Conservation (phyloP, 1,140 invertebrate species). For the Atta colombica region DNA sequence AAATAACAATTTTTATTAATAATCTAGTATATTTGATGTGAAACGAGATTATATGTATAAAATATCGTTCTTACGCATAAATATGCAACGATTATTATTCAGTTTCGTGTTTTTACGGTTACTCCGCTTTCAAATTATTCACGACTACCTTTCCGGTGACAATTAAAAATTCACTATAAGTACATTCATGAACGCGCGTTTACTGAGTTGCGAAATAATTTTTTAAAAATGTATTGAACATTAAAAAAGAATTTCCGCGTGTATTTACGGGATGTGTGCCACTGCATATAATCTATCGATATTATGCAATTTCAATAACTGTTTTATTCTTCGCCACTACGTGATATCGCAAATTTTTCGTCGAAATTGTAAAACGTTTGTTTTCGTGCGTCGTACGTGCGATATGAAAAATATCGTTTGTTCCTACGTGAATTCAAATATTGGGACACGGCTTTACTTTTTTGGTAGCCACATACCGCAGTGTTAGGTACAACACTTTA, state of each 20-base stretch:
- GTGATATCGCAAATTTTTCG: slow-evolving; percentile 56
- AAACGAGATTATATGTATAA: slow-evolving; percentile 30
- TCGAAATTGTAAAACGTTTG: slow-evolving; percentile 50
- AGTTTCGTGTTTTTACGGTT: slow-evolving; percentile 40
- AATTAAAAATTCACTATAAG: slow-evolving; percentile 46
- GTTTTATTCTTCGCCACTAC: slow-evolving; percentile 33
- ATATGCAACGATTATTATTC: slow-evolving; percentile 34
- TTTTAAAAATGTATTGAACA: slow-evolving; percentile 27
- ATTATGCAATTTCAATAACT: slow-evolving; percentile 59
- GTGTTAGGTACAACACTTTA: slow-evolving; percentile 50
- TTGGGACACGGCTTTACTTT: slow-evolving; percentile 56
- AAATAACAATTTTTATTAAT: slow-evolving; percentile 14
- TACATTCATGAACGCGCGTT: slow-evolving; percentile 41
- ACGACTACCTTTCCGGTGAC: slow-evolving; percentile 26
- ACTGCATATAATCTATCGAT: slow-evolving; percentile 46
- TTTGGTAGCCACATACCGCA: slow-evolving; percentile 33
- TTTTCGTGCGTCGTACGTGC: slow-evolving; percentile 38
- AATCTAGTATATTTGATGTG: background rate
- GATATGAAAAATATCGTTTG: slow-evolving; percentile 61
- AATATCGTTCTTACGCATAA: slow-evolving; percentile 46
- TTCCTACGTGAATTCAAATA: slow-evolving; percentile 56
- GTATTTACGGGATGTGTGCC: slow-evolving; percentile 2
- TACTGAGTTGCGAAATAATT: slow-evolving; percentile 47
- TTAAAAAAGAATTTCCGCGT: slow-evolving; percentile 17
- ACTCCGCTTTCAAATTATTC: slow-evolving; percentile 41